Conservation (phyloP, 1,140 invertebrate genomes). For the Episyrphus balteatus region DNA sequence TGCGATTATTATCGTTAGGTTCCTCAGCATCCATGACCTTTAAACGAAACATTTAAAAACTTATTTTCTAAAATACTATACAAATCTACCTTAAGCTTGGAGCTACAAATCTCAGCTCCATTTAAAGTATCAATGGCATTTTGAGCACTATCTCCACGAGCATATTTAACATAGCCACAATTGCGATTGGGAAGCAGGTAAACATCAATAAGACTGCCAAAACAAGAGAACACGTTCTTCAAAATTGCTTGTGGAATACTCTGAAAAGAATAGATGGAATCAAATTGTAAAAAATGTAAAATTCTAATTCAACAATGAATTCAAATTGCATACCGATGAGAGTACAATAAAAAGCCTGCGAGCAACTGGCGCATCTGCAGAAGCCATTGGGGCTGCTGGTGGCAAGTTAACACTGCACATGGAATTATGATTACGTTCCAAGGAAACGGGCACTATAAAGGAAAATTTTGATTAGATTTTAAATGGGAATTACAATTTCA, state of each 20-base stretch:
- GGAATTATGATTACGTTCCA: slow-evolving; percentile 25
- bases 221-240: slow-evolving; percentile 80
- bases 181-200: slow-evolving; percentile 79
- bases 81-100: slow-evolving; percentile 39
- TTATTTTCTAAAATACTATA: neutral
- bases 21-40: slow-evolving; percentile 88
- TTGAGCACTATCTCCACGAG: slow-evolving; percentile 61
- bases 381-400: slow-evolving; percentile 57
- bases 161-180: slow-evolving; percentile 87
- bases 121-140: slow-evolving; percentile 44
- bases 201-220: slow-evolving; percentile 87
- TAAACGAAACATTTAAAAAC: slow-evolving; percentile 36
- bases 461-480: neutral
- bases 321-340: slow-evolving; percentile 17
- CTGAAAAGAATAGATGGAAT: slow-evolving; percentile 55
- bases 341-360: slow-evolving; percentile 34
- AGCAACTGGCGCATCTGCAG: slow-evolving; percentile 48
- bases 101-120: slow-evolving; percentile 71
- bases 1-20: slow-evolving; percentile 37
- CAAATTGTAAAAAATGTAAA: slow-evolving; percentile 45
- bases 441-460: slow-evolving; percentile 19
- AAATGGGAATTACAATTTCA: too few species aligned
- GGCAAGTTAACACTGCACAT: slow-evolving; percentile 57
- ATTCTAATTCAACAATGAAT: too few species aligned
- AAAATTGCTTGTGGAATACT: slow-evolving; percentile 67